These are phyloP conservation scores for Cisticola juncidis DNA, from an alignment of 2,113 vertebrate genomes.

Conservation along the genomic window DNA sequence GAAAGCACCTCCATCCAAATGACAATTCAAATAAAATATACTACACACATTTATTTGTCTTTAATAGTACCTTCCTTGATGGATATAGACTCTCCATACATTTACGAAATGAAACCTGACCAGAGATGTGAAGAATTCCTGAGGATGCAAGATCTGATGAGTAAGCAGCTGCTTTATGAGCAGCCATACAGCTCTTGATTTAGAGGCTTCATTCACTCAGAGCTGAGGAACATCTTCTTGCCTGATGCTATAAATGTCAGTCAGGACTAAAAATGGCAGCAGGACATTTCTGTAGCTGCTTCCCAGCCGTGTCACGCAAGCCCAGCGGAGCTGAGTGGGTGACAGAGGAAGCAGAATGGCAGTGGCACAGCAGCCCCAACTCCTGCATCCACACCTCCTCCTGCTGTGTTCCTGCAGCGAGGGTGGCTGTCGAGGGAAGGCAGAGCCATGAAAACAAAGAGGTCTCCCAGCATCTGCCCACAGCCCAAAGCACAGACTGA, in stretches of 20 bases:
- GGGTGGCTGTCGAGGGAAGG: not conserved
- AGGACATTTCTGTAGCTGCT: not conserved
- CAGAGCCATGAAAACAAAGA: not conserved
- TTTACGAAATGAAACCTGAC: not conserved
- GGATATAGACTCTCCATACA: not conserved
- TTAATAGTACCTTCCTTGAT: not conserved
- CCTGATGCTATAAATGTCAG: not conserved
- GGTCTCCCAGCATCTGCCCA: not conserved
- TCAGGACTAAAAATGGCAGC: not conserved
- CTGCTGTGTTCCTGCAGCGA: rapidly evolving
- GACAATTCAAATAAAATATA: constrained; percentile 1
- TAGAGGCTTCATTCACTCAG: constrained; percentile 10
- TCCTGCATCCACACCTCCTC: not conserved
- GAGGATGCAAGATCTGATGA: not conserved
- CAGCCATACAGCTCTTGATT: not conserved
- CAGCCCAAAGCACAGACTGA: rapidly evolving
- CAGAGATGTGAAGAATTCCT: not conserved
- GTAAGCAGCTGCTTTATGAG: constrained; percentile 12
- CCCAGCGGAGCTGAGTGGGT: not conserved
- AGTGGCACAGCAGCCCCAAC: not conserved
- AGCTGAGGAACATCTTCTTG: not conserved
- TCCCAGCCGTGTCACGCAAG: not conserved
- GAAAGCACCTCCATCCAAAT: not conserved
- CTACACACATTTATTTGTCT: not conserved
- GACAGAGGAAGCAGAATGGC: not conserved